Conservation (phyloP, 1,140 invertebrate species). For the Physella acuta region DNA sequence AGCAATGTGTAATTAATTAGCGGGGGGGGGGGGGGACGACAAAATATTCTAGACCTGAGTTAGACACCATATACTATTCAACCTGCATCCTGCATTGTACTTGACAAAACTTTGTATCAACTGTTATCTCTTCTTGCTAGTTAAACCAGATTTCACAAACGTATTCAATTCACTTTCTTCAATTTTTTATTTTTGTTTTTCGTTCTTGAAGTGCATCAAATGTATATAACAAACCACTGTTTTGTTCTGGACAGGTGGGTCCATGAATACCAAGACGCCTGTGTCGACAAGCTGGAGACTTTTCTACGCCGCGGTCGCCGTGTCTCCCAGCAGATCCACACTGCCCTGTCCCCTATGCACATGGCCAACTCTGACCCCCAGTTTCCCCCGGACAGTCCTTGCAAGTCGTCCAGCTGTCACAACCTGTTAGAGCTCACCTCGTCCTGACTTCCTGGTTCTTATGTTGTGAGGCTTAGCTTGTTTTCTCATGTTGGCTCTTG, state of each 20-base stretch:
- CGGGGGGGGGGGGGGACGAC: no score
- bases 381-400: conserved; percentile 19
- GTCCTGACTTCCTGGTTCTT: neutral
- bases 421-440: conserved; percentile 14
- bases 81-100: no score
- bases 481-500: no score
- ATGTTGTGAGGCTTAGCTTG: no score
- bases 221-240: neutral
- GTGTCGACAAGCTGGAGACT: conserved; percentile 94
- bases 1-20: no score
- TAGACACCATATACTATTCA: no score
- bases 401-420: conserved; percentile 21
- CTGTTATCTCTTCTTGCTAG: neutral
- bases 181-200: neutral
- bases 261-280: conserved; percentile 98
- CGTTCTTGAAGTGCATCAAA: neutral
- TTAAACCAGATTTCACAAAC: neutral
- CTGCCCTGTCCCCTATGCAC: conserved; percentile 22
- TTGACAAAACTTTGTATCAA: no score
- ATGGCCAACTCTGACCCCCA: conserved; percentile 17
- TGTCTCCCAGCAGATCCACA: conserved; percentile 19
- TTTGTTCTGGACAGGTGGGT: conserved; percentile 75
- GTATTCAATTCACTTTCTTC: neutral
- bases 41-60: no score
- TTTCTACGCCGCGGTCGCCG: conserved; percentile 56